Evolutionary conservation across 2,888 invertebrate genomes (phyloP).

Genomic region (Drosophila fungiperda): DNA sequence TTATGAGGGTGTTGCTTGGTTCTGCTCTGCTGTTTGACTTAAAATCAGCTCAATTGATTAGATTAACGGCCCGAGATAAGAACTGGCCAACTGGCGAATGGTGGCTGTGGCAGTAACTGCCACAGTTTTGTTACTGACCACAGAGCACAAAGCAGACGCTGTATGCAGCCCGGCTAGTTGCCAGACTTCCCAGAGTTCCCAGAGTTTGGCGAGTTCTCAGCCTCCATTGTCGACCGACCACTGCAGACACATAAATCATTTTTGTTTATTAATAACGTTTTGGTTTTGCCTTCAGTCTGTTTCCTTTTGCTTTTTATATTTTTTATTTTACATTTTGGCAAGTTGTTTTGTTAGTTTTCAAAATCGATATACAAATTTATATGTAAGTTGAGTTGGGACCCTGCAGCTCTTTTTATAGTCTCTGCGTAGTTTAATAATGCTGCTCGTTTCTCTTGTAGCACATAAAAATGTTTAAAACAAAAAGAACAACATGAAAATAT

Average conservation of each 20-base stretch:
- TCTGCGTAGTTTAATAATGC: conserved; percentile 17
- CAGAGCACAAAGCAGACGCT: conserved; percentile 14
- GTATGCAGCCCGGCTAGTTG: conserved; percentile 12
- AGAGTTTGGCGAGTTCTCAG: conserved; percentile 25
- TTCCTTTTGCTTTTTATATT: not conserved
- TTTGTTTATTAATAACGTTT: conserved; percentile 72
- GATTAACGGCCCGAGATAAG: conserved; percentile 66
- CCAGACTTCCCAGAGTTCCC: conserved; percentile 36
- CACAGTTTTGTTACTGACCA: conserved; percentile 55
- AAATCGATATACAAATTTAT: conserved; percentile 70
- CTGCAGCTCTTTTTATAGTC: conserved; percentile 15
- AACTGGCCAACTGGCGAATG: conserved; percentile 1
- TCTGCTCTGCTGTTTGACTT: conserved; percentile 23
- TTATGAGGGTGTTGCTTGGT: conserved; percentile 49
- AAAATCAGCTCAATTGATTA: conserved; percentile 56
- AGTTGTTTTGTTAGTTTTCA: conserved; percentile 71
- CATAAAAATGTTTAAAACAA: conserved; percentile 30
- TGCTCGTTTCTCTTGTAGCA: conserved; percentile 10
- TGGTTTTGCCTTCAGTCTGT: conserved; percentile 31
- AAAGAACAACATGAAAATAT: not conserved
- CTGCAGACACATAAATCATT: conserved; percentile 74
- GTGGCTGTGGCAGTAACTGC: conserved; percentile 36
- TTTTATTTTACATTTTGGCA: conserved; percentile 51
- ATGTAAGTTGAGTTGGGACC: conserved; percentile 37
- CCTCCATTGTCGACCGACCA: conserved; percentile 34